These are phyloP conservation scores for Lampropteryx suffumata DNA, from an alignment of 2,888 invertebrate genomes.

Conservation along the genomic window DNA sequence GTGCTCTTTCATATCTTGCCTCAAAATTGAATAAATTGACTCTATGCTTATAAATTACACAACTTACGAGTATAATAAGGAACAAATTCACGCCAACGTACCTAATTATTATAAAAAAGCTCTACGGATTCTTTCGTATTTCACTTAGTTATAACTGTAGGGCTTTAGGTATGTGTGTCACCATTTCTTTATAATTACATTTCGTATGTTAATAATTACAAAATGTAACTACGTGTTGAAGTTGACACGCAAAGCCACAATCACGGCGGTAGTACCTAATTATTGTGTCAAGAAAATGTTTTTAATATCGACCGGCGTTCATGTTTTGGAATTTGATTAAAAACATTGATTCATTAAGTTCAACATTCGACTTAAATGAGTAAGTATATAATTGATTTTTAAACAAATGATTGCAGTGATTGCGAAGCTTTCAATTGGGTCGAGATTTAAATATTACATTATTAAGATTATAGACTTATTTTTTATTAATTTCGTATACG, in stretches of 20 bases:
- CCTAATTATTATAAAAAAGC: too few relatives aligned
- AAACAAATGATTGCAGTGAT: neutral
- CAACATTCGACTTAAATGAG: conserved; percentile 10
- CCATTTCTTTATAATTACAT: conserved; percentile 13
- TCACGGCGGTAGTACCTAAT: conserved; percentile 10
- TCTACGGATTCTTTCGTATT: too few relatives aligned
- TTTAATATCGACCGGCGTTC: neutral
- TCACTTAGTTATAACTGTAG: too few relatives aligned
- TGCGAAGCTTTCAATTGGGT: neutral
- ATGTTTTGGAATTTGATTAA: conserved; percentile 9
- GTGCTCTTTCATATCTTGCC: too few relatives aligned
- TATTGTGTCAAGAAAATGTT: conserved; percentile 22
- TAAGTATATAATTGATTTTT: conserved; percentile 15
- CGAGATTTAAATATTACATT: too few relatives aligned
- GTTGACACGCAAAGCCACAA: conserved; percentile 19
- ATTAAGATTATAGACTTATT: too few relatives aligned
- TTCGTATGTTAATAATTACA: conserved; percentile 24
- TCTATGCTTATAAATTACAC: too few relatives aligned
- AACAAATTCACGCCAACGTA: too few relatives aligned
- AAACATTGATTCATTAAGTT: conserved; percentile 14
- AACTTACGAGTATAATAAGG: too few relatives aligned
- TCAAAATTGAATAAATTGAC: too few relatives aligned
- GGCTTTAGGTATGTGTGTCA: conserved; percentile 3
- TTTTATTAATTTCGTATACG: too few relatives aligned
- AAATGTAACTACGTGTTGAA: conserved; percentile 8